These are phyloP conservation scores for Chrysopilus asiliformis DNA, from an alignment of 2,888 invertebrate species.

Conservation along the genomic window DNA sequence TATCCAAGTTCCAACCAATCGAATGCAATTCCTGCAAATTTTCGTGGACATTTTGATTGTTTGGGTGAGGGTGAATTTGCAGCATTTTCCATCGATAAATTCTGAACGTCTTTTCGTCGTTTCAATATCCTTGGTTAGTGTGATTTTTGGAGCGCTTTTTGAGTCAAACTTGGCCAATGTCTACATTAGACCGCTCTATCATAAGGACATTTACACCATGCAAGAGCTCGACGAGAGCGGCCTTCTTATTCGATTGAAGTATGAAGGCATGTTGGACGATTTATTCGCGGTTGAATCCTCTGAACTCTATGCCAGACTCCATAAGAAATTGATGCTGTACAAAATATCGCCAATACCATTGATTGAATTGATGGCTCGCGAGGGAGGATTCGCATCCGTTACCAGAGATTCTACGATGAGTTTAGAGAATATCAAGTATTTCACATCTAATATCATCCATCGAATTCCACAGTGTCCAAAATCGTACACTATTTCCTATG, in stretches of 20 bases:
- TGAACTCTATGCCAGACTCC: slow-evolving; percentile 23
- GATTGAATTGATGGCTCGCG: slow-evolving; percentile 20
- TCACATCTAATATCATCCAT: slow-evolving; percentile 26
- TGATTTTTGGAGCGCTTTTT: slow-evolving; percentile 33
- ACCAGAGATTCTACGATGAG: slow-evolving; percentile 26
- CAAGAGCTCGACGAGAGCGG: slow-evolving; percentile 28
- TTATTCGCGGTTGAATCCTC: slow-evolving; percentile 29
- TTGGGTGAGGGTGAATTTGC: slow-evolving; percentile 28
- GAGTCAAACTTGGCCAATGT: slow-evolving; percentile 36
- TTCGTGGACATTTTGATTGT: slow-evolving; percentile 30
- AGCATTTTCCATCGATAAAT: slow-evolving; percentile 27
- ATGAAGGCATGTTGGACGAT: slow-evolving; percentile 32
- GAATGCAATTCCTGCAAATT: slow-evolving; percentile 20
- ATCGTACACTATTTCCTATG: slow-evolving; percentile 30
- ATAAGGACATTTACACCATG: slow-evolving; percentile 32
- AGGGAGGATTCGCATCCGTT: slow-evolving; percentile 25
- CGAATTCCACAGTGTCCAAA: slow-evolving; percentile 34
- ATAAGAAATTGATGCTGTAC: slow-evolving; percentile 24
- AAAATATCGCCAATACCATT: slow-evolving; percentile 22
- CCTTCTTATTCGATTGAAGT: slow-evolving; percentile 29
- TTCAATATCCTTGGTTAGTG: slow-evolving; percentile 30
- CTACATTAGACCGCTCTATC: slow-evolving; percentile 32
- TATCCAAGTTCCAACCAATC: slow-evolving; percentile 3
- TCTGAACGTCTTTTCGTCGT: slow-evolving; percentile 32
- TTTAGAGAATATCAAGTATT: slow-evolving; percentile 24